phyloP scores from a whole-genome alignment of 2,113 vertebrate species.

The Epinephelus cyanopodus region DNA sequence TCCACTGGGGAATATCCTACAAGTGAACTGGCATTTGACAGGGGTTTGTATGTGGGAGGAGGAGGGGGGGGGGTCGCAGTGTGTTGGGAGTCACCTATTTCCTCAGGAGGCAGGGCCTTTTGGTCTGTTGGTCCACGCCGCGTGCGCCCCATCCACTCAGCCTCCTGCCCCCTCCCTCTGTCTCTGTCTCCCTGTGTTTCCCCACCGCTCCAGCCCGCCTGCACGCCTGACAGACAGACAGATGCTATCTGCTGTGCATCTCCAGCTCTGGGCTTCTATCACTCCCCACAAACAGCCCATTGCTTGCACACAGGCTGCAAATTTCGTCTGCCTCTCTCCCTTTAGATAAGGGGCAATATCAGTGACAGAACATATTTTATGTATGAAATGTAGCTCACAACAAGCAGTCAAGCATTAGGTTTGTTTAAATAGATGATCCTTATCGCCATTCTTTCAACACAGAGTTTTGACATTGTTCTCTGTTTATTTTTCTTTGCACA shows the following conservation, averaged over 20 bases:
- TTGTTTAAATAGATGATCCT: constrained; percentile 98
- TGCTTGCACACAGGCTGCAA: constrained; percentile 88
- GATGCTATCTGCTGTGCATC: constrained; percentile 90
- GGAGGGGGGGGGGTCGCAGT: constrained; percentile 20
- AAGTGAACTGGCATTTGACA: constrained; percentile 77
- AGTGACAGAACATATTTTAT: constrained; percentile 98
- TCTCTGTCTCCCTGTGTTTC: constrained; percentile 64
- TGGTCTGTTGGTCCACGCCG: constrained; percentile 62
- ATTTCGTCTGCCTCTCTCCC: constrained; percentile 93
- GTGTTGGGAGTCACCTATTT: constrained; percentile 76
- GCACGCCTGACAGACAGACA: constrained; percentile 85
- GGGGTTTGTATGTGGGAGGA: constrained; percentile 60
- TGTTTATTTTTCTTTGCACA: constrained; percentile 71
- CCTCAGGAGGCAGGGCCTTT: constrained; percentile 72
- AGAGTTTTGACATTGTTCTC: constrained; percentile 84
- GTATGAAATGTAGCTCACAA: constrained; percentile 95
- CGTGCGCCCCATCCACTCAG: constrained; percentile 39
- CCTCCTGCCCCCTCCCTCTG: constrained; percentile 46
- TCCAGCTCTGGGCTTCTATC: constrained; percentile 88
- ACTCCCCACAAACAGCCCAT: constrained; percentile 91
- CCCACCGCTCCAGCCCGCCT: constrained; percentile 76
- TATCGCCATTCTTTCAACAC: constrained; percentile 92
- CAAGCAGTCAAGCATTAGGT: constrained; percentile 96
- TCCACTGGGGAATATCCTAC: constrained; percentile 74
- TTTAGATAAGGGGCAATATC: constrained; percentile 96